Evolutionary conservation across 2,113 vertebrate genomes (phyloP), one percentile per base, ranked within the genome.

Genomic region (Nannospalax galili): DNA sequence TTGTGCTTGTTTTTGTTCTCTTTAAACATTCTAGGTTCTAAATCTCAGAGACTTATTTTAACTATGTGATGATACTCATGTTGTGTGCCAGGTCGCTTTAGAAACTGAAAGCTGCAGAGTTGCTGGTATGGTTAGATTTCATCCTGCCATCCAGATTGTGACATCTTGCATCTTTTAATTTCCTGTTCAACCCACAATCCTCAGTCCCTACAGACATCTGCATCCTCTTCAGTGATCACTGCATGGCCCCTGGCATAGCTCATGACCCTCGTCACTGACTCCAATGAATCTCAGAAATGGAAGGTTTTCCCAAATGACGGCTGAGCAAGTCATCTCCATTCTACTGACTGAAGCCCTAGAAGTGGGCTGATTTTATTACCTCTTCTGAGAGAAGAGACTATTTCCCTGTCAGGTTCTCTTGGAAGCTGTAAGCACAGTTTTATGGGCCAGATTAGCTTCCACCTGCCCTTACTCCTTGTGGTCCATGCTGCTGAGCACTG

Each of bases 181-280:
- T 77, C 11, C 20, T 89, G 2, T 0, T 65, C 58, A 69, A 20
- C 52, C n/a, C 22, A 60, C 15, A 65, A 35, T 17, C 14, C n/a
- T 84, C 4, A 3, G 4, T 32, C 11, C 8, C 30, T 32, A 19
- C 62, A 22, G 16, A 64, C 28, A 60, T 15, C 4, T 3, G 12
- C 5, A 14, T 70, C 20, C 62, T 81, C 56, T 56, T 32, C 17
- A 69, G 19, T 28, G 77, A 73, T 30, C 40, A 58, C 3, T 17
- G 2, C 9, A 48, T 10, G 48, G 15, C 15, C 26, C 14, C 16
- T 52, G 3, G 10, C 0, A 8, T 1, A 52, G 7, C 2, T 30
- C 0, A 0, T 24, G 28, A 20, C n/a, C 48, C n/a, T n/a, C n/a
- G n/a, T 22, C 32, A 15, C 8, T 60, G 20, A 17, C 37, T 26